A percentile compares a stretch with the other conserved stretches of the same genome.
These are phyloP conservation scores for Pangasius mekongensis DNA, from an alignment of 2,797 vertebrate genomes.

Conservation along the genomic window DNA sequence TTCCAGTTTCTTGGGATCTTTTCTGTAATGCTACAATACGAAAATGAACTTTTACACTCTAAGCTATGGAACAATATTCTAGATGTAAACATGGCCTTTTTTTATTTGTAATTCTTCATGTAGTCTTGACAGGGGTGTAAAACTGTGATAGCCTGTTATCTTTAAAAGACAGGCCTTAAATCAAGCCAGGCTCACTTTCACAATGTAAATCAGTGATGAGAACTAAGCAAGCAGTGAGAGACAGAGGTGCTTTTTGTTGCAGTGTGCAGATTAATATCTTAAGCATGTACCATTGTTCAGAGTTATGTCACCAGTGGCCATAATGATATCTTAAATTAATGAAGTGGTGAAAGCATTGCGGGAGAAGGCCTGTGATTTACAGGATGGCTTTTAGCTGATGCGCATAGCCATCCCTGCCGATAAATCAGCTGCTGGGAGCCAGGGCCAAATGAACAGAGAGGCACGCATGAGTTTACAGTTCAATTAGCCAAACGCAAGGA, in stretches of 20 bases:
- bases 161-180: conserved; percentile 48
- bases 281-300: conserved; percentile 89
- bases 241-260: conserved; percentile 58
- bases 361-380: conserved; percentile 86
- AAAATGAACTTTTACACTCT: neutral
- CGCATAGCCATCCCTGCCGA: conserved; percentile 84
- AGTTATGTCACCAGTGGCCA: conserved; percentile 88
- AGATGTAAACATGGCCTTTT: neutral
- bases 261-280: conserved; percentile 67
- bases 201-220: conserved; percentile 62
- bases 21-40: no score
- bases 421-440: conserved; percentile 84
- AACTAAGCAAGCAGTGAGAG: conserved; percentile 50
- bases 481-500: conserved; percentile 65
- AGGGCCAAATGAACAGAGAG: conserved; percentile 87
- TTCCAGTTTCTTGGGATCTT: neutral
- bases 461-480: conserved; percentile 83
- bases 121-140: conserved; percentile 42
- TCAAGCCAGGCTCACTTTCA: conserved; percentile 38
- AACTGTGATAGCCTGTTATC: conserved; percentile 57
- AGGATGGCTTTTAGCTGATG: conserved; percentile 88
- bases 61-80: neutral
- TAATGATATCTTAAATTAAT: conserved; percentile 95
- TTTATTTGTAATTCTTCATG: conserved; percentile 36
- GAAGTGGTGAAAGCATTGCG: conserved; percentile 86